Conservation (phyloP, 2,797 vertebrate genomes). For the Sebastes elongatus region DNA sequence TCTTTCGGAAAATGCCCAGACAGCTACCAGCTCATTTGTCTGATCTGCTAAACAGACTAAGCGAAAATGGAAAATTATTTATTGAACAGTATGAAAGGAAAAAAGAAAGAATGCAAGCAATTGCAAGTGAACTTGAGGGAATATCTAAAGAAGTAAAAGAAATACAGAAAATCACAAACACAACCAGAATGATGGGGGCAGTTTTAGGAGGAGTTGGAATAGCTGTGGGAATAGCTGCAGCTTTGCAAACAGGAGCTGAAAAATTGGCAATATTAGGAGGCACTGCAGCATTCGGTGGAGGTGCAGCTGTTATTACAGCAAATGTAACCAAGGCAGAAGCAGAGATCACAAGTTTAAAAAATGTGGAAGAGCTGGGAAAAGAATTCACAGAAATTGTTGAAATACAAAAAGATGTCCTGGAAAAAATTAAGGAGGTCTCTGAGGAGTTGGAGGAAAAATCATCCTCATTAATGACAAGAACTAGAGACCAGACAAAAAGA, state of each 20-base stretch:
- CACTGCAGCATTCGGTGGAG: fast-evolving
- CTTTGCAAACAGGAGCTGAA: fast-evolving
- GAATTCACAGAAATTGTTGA: background rate
- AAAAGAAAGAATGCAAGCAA: background rate
- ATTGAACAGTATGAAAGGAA: fast-evolving
- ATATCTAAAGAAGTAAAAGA: background rate
- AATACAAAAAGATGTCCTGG: background rate
- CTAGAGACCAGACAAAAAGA: background rate
- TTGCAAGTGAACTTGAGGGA: fast-evolving
- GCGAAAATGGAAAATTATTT: fast-evolving
- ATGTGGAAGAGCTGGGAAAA: background rate
- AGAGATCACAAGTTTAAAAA: background rate
- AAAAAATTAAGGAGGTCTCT: background rate
- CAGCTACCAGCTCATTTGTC: background rate
- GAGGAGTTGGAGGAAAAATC: background rate
- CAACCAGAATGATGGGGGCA: fast-evolving
- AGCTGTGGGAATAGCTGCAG: fast-evolving
- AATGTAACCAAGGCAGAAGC: fast-evolving
- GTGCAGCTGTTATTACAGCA: background rate
- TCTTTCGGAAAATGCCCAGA: background rate
- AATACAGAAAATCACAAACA: fast-evolving
- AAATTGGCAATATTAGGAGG: fast-evolving
- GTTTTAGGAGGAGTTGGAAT: background rate
- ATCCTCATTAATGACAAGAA: background rate
- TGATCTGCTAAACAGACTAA: background rate